These are phyloP conservation scores for Scomber colias DNA, from an alignment of 2,113 vertebrate genomes.

Conservation along the genomic window DNA sequence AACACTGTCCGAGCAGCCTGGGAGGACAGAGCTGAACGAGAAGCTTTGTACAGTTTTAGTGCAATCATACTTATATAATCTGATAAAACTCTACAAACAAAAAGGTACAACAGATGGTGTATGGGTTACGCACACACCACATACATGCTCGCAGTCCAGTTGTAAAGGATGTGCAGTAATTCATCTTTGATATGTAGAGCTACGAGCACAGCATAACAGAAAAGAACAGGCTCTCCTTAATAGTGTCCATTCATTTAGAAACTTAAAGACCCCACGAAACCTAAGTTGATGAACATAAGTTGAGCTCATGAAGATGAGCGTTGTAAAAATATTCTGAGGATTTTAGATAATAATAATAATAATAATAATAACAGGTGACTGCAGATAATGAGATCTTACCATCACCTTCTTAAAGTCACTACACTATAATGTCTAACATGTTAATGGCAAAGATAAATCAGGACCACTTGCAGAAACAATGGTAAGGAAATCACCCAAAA, in stretches of 20 bases:
- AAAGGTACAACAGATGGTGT: slow-evolving; percentile 29
- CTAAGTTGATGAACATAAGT: neutral
- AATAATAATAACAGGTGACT: too few relatives aligned
- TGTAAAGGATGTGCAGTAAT: slow-evolving; percentile 53
- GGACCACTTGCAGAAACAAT: neutral
- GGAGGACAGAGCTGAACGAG: slow-evolving; percentile 12
- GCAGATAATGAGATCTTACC: neutral
- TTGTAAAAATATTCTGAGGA: too few relatives aligned
- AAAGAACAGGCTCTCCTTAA: slow-evolving; percentile 3
- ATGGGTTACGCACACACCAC: slow-evolving; percentile 12
- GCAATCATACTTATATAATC: slow-evolving; percentile 69
- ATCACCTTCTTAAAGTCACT: neutral
- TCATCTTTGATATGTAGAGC: slow-evolving; percentile 60
- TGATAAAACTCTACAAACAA: slow-evolving; percentile 49
- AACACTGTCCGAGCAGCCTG: slow-evolving; percentile 17
- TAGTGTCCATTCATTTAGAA: slow-evolving; percentile 23
- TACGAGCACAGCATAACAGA: slow-evolving; percentile 51
- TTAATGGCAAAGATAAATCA: neutral
- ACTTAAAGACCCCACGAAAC: slow-evolving; percentile 32
- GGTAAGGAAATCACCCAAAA: neutral
- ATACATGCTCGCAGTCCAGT: slow-evolving; percentile 62
- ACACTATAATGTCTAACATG: neutral
- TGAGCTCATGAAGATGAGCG: neutral
- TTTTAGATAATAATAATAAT: neutral
- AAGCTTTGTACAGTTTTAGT: slow-evolving; percentile 75